phyloP scores from a whole-genome alignment of 2,113 vertebrate genomes.

The Dipodomys spectabilis region DNA sequence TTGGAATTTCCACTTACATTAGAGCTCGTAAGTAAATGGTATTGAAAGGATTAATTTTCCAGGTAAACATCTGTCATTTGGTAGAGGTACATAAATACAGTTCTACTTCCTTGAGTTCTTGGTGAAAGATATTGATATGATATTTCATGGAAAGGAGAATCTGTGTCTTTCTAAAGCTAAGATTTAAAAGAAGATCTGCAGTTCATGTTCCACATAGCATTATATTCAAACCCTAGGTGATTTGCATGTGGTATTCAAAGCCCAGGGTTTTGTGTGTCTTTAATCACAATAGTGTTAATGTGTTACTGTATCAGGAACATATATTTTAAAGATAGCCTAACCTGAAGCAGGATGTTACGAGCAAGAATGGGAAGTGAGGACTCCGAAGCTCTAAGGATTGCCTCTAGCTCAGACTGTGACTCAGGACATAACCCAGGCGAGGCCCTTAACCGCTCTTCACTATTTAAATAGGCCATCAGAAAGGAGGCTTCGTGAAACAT shows the following conservation, averaged over 20 bases:
- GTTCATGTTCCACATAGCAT: rapidly evolving
- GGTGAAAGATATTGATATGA: neutral
- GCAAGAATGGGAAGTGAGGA: neutral
- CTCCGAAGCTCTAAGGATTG: neutral
- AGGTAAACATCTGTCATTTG: neutral
- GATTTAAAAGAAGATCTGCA: neutral
- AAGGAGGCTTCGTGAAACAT: slow-evolving; percentile 1
- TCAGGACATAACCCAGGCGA: neutral
- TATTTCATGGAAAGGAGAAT: neutral
- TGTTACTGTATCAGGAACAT: neutral
- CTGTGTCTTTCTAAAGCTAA: neutral
- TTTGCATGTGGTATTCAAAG: neutral
- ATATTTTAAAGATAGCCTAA: neutral
- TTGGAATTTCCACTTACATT: slow-evolving; percentile 46
- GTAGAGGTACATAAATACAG: neutral
- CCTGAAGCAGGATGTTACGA: neutral
- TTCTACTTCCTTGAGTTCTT: neutral
- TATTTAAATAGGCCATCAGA: slow-evolving; percentile 41
- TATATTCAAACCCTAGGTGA: neutral
- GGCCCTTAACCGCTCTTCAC: slow-evolving; percentile 25
- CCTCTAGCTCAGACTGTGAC: neutral
- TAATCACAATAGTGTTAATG: neutral
- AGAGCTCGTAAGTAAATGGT: slow-evolving; percentile 6
- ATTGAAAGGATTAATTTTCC: slow-evolving; percentile 7
- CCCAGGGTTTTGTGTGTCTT: neutral